Base-by-base conservation (phyloP, 2,888 invertebrate genomes). In the Calliopum simillimum region DNA sequence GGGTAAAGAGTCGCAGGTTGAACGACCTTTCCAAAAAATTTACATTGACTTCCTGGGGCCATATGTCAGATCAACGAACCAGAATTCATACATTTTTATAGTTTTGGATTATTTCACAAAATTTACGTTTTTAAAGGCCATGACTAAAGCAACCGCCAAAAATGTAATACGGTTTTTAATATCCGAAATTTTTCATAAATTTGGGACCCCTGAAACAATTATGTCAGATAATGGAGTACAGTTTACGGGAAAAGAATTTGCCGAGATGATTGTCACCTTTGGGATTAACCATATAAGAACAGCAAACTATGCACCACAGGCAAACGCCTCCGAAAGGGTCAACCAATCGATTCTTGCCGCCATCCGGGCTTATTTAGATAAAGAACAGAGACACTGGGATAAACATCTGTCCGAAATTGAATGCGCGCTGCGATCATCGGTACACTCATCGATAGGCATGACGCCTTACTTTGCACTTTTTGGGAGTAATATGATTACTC, bases 21-120 rank as follows among this genome's bases (percentile, higher is more conserved):
- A 71, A 2, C 25, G 70, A 14, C 72, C 74, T 2, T 71, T 69
- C 8, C 58, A 51, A 55, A 21, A 16, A 43, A 49, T 67, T 6
- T 66, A 56, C 25, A 19, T 71, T 2, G 53, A 71, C 12, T 63
- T 67, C 21, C 47, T 67, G 23, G 67, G 62, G 13, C 56, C 67
- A 5, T 67, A 67, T 19, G 55, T 21, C 13, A 61, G n/a, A 8
- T 59, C 70, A 1, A 58, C 44, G 2, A 14, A 25, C 3, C 49
- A 62, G 4, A 66, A 66, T 25, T 2, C 33, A 4, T 70, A 21
- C n/a, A 43, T 70, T 8, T 67, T 66, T 19, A 33, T 70, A 5
- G 43, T 66, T n/a, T 41, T 55, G 13, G 66, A 65, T 2, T n/a
- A 65, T 44, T 25, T 64, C 25, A 49, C 64, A 2, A 64, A 64